Evolutionary conservation across 2,797 vertebrate species (phyloP).

Genomic region (Hybognathus amarus): DNA sequence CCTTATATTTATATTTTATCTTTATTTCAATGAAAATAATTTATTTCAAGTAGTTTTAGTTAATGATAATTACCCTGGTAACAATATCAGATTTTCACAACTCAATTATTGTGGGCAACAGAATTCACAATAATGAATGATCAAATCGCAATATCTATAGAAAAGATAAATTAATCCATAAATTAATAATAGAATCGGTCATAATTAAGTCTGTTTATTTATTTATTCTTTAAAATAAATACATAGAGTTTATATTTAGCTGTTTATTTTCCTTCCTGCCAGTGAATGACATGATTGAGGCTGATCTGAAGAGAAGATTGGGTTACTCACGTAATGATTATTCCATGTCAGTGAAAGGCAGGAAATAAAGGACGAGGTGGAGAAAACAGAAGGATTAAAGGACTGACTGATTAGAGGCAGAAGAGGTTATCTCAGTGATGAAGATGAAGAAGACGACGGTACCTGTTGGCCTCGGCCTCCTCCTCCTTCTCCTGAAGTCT

Average conservation of each 20-base stretch:
- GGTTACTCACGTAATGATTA: constrained; percentile 31
- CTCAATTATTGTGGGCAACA: background rate
- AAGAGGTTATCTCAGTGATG: background rate
- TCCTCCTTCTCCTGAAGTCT: constrained; percentile 84
- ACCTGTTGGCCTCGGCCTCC: constrained; percentile 79
- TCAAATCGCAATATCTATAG: background rate
- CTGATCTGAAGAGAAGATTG: background rate
- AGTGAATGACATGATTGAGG: background rate
- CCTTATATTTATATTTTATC: too few relatives aligned
- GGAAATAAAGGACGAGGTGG: constrained; percentile 5
- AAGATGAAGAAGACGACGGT: background rate
- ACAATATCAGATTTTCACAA: background rate
- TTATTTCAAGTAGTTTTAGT: too few relatives aligned
- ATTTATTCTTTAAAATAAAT: too few relatives aligned
- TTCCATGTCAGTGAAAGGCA: constrained; percentile 14
- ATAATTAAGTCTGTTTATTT: too few relatives aligned
- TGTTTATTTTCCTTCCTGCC: background rate
- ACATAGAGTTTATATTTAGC: too few relatives aligned
- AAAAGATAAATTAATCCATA: too few relatives aligned
- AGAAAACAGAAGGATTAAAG: background rate
- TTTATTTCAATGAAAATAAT: too few relatives aligned
- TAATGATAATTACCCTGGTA: background rate
- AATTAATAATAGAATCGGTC: too few relatives aligned
- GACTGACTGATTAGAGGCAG: background rate
- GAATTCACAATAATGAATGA: background rate